phyloP scores from a whole-genome alignment of 2,888 invertebrate species.

The Toxonevra muliebris region DNA sequence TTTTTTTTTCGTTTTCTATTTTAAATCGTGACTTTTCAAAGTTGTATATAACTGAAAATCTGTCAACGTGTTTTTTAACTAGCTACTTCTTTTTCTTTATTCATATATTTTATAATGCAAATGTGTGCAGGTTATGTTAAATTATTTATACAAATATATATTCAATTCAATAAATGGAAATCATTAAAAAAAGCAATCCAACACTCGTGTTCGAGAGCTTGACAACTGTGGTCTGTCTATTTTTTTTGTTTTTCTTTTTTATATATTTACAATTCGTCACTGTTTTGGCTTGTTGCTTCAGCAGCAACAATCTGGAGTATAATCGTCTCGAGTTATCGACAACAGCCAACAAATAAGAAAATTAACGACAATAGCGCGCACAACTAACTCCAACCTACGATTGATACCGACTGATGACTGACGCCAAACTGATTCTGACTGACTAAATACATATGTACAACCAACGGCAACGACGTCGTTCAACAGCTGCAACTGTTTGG shows the following conservation, averaged over 20 bases:
- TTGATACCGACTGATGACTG: constrained; percentile 48
- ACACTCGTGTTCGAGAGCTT: too few species aligned
- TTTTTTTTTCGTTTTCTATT: background rate
- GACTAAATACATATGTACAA: background rate
- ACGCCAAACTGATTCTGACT: constrained; percentile 29
- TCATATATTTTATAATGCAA: too few species aligned
- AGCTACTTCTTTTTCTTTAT: background rate
- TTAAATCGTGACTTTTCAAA: constrained; percentile 9
- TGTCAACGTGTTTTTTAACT: constrained; percentile 14
- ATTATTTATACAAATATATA: too few species aligned
- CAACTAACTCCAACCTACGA: constrained; percentile 50
- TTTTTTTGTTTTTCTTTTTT: constrained; percentile 6
- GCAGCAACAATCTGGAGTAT: constrained; percentile 12
- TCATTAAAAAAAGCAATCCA: too few species aligned
- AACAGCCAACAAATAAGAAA: too few species aligned
- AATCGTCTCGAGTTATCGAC: constrained; percentile 22
- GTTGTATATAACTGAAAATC: background rate
- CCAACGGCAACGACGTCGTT: too few species aligned
- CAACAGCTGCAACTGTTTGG: too few species aligned
- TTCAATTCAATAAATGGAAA: too few species aligned
- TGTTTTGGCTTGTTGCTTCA: background rate
- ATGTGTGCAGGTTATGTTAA: too few species aligned
- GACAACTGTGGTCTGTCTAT: background rate
- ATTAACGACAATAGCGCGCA: constrained; percentile 16
- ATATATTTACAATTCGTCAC: background rate